Base-by-base conservation (phyloP, 2,888 invertebrate genomes). In the Melanostoma scalare region DNA sequence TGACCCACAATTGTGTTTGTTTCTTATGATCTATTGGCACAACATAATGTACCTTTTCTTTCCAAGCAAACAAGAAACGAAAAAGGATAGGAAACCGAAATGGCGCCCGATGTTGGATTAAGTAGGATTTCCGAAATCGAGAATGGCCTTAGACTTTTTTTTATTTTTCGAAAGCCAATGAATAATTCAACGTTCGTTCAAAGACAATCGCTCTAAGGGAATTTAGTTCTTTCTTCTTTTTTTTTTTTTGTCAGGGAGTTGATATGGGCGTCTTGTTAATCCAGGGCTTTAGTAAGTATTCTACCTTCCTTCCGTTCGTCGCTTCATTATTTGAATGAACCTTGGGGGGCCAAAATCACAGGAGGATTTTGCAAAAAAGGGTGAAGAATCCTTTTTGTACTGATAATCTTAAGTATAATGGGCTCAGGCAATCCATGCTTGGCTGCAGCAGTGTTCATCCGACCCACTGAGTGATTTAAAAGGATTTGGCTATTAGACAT, bases 101-200 rank as follows among this genome's bases (percentile, higher is more conserved):
- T 6, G 2, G 5, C 10, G 10, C 56, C 6, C 60, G 46, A 33
- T 56, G 68, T 74, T 55, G 68, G 56, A 53, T 74, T 63, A 53
- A 40, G 60, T 8, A 56, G 60, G 75, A 63, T 79, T 56, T 69
- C 48, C 42, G 53, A 74, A 68, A 74, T 69, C 61, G 55, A 68
- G 68, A 42, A 79, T 74, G 60, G 55, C 74, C 61, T 44, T 30
- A 61, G 60, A 67, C 58, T 20, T 20, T 20, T 20, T 20, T 20
- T 20, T 20, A 48, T 40, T 68, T 48, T 68, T 48, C 36, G 67
- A 50, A 63, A 52, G 52, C 58, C 63, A 48, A 76, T 80, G 65
- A 75, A 75, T 80, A 75, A 80, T 71, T 76, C 76, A 71, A 36
- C 31, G 58, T 44, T 52, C 65, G 6, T 65, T 53, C 48, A 46